A percentile compares a stretch with the other conserved stretches of the same genome.
These are phyloP conservation scores for Carpatolechia fugitivella DNA, from an alignment of 2,888 invertebrate species.

Conservation along the genomic window DNA sequence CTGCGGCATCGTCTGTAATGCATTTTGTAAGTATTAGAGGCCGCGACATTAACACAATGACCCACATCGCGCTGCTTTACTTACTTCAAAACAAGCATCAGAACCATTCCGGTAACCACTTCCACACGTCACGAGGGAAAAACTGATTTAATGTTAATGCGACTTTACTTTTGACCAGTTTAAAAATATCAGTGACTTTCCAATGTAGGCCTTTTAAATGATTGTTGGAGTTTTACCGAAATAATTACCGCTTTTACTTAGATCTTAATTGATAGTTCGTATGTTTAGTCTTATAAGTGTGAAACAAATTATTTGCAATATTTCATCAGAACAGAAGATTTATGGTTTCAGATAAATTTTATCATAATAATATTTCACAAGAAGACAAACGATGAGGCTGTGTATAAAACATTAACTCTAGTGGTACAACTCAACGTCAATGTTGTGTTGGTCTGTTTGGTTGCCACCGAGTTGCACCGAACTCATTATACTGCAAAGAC, in stretches of 20 bases:
- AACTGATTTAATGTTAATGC: slow-evolving; percentile 32
- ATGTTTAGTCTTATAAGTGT: too few species aligned
- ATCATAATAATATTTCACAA: not conserved
- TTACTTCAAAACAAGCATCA: slow-evolving; percentile 30
- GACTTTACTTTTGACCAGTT: slow-evolving; percentile 9
- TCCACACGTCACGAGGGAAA: slow-evolving; percentile 37
- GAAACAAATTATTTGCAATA: too few species aligned
- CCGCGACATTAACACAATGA: slow-evolving; percentile 64
- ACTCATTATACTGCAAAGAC: slow-evolving; percentile 46
- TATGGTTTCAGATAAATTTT: not conserved
- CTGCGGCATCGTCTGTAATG: slow-evolving; percentile 31
- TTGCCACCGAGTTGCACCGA: slow-evolving; percentile 5
- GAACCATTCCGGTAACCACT: slow-evolving; percentile 50
- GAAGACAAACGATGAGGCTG: not conserved
- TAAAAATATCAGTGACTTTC: not conserved
- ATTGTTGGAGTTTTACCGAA: not conserved
- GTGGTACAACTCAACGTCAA: not conserved
- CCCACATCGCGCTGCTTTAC: slow-evolving; percentile 46
- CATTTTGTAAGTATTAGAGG: slow-evolving; percentile 50
- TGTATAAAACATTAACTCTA: slow-evolving; percentile 1
- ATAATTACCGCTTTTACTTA: not conserved
- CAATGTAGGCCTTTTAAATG: not conserved
- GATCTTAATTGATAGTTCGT: too few species aligned
- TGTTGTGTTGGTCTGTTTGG: slow-evolving; percentile 7
- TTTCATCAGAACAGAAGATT: not conserved